Percentiles rank a stretch among this genome's conserved stretches.
Evolutionary conservation across 2,113 vertebrate genomes (phyloP).

Genomic region (Anarrhichthys ocellatus): DNA sequence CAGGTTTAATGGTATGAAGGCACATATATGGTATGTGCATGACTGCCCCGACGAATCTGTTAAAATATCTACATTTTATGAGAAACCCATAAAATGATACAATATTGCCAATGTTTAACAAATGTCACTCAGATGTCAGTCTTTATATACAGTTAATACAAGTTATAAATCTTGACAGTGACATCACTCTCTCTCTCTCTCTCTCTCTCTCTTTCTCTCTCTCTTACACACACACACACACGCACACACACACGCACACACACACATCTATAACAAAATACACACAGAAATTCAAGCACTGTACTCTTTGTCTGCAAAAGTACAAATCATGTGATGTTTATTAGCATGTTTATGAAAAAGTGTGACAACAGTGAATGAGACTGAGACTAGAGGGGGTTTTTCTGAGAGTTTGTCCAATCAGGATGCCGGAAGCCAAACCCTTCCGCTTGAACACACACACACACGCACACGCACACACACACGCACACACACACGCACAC

Average conservation of each 20-base stretch:
- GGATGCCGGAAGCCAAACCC: conserved; percentile 73
- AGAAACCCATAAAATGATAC: conserved; percentile 45
- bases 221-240: no score
- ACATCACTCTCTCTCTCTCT: no score
- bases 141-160: conserved; percentile 46
- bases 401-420: conserved; percentile 72
- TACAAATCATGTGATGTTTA: conserved; percentile 56
- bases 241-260: neutral
- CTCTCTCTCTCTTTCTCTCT: no score
- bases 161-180: conserved; percentile 18
- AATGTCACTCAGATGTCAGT: conserved; percentile 39
- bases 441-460: conserved; percentile 60
- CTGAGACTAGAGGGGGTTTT: conserved; percentile 54
- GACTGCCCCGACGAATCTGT: conserved; percentile 25
- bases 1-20: conserved; percentile 30
- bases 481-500: conserved; percentile 7
- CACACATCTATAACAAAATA: conserved; percentile 5
- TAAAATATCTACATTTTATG: conserved; percentile 43
- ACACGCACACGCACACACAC: conserved; percentile 14
- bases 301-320: conserved; percentile 15
- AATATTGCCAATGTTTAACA: conserved; percentile 48
- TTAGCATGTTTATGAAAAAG: conserved; percentile 57
- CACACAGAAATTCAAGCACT: neutral
- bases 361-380: conserved; percentile 62
- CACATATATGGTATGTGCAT: conserved; percentile 39